Evolutionary conservation across 2,888 invertebrate genomes (phyloP).

Genomic region (Nemurella pictetii): DNA sequence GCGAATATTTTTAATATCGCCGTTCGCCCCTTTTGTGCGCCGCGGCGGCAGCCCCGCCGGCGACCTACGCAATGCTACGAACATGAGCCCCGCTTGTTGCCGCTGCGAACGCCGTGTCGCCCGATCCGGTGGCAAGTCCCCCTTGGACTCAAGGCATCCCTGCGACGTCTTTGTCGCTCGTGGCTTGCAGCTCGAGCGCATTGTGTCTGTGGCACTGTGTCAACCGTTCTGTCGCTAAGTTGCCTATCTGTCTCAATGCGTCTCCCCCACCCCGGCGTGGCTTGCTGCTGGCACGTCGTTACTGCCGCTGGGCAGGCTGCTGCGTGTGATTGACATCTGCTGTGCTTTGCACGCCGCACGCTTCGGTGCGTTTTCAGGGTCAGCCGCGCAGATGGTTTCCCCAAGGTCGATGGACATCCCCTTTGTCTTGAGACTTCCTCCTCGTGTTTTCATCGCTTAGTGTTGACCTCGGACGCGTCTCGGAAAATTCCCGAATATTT

Average conservation of each 20-base stretch:
- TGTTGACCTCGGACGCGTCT: no score
- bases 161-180: not conserved
- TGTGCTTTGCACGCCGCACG: not conserved
- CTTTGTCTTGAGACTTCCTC: not conserved
- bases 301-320: not conserved
- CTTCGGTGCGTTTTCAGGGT: not conserved
- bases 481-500: no score
- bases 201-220: not conserved
- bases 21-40: not conserved
- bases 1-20: not conserved
- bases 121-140: not conserved
- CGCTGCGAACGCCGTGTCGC: not conserved
- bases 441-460: no score
- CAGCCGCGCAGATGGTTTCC: no score
- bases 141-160: not conserved
- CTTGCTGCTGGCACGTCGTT: not conserved
- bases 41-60: not conserved
- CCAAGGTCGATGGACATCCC: not conserved
- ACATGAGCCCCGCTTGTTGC: no score
- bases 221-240: not conserved
- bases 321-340: not conserved
- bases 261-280: not conserved
- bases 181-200: not conserved
- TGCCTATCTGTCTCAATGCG: not conserved
- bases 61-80: no score